Percentiles rank a stretch among this genome's conserved stretches.
Evolutionary conservation across 2,797 vertebrate genomes (phyloP).

Genomic region (Sebastes trivittatus): DNA sequence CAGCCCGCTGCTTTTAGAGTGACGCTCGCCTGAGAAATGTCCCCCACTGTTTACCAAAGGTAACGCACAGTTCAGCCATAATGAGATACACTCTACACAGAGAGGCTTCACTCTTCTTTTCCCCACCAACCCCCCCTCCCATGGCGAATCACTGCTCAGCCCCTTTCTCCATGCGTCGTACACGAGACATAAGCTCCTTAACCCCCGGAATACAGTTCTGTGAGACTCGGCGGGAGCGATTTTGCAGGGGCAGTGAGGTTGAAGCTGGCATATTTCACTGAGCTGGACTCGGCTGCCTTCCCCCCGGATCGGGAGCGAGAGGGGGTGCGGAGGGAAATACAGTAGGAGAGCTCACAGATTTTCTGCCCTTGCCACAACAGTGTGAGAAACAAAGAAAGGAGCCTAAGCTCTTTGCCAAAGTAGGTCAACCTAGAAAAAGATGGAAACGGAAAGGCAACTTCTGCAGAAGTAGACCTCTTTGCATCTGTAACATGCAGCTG

Average conservation of each 20-base stretch:
- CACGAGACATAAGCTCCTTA: constrained; percentile 79
- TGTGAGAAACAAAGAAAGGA: constrained; percentile 67
- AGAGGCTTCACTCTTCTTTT: constrained; percentile 52
- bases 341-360: constrained; percentile 59
- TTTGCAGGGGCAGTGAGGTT: constrained; percentile 65
- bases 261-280: constrained; percentile 64
- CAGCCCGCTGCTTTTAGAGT: constrained; percentile 55
- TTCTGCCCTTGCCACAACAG: constrained; percentile 59
- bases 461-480: constrained; percentile 41
- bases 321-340: constrained; percentile 41
- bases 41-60: constrained; percentile 75
- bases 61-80: constrained; percentile 77
- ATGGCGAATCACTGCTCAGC: constrained; percentile 65
- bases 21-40: constrained; percentile 64
- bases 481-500: constrained; percentile 27
- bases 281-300: constrained; percentile 52
- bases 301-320: constrained; percentile 41
- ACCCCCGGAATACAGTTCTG: constrained; percentile 70
- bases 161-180: constrained; percentile 57
- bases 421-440: constrained; percentile 71
- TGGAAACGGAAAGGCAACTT: constrained; percentile 29
- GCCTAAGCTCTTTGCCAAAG: constrained; percentile 65
- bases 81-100: constrained; percentile 63
- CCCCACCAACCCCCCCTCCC: constrained; percentile 12
- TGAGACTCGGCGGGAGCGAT: constrained; percentile 63